A percentile compares a stretch with the other conserved stretches of the same genome.
phyloP scores from a whole-genome alignment of 2,888 invertebrate genomes.

The Tupiocoris notatus region DNA sequence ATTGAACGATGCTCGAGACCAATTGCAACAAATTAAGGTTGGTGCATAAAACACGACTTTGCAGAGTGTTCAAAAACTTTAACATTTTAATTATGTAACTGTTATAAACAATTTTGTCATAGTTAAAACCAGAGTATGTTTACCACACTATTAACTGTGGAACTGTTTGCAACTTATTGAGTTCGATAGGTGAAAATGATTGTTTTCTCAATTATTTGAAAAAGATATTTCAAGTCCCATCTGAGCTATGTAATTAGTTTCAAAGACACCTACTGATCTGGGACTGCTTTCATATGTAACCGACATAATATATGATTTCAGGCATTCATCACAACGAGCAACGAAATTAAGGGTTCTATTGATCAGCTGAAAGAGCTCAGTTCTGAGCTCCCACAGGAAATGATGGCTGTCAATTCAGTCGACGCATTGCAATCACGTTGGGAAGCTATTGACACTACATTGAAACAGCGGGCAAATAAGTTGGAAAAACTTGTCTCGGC shows the following conservation, averaged over 20 bases:
- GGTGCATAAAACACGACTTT: too few relatives aligned
- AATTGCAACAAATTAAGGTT: conserved; percentile 67
- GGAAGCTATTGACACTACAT: conserved; percentile 76
- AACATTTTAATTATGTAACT: too few relatives aligned
- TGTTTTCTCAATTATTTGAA: too few relatives aligned
- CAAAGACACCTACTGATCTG: not conserved
- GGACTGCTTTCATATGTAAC: not conserved
- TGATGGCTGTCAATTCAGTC: conserved; percentile 47
- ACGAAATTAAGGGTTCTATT: conserved; percentile 70
- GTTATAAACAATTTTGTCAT: too few relatives aligned
- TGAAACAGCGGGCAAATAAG: conserved; percentile 74
- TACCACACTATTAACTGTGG: too few relatives aligned
- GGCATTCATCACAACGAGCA: conserved; percentile 74
- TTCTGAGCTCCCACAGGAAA: conserved; percentile 36
- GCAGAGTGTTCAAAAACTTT: too few relatives aligned
- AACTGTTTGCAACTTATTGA: too few relatives aligned
- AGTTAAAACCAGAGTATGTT: too few relatives aligned
- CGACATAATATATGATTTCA: conserved; percentile 48
- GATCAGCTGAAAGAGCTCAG: conserved; percentile 72
- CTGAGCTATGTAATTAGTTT: not conserved
- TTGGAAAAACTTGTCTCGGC: conserved; percentile 73
- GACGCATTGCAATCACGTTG: conserved; percentile 62
- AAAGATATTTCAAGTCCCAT: too few relatives aligned
- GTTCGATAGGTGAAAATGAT: too few relatives aligned
- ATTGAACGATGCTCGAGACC: conserved; percentile 76